A percentile compares a stretch with the other conserved stretches of the same genome.
These are phyloP conservation scores for Drosophila neotestacea DNA, from an alignment of 2,888 invertebrate species.

Conservation along the genomic window DNA sequence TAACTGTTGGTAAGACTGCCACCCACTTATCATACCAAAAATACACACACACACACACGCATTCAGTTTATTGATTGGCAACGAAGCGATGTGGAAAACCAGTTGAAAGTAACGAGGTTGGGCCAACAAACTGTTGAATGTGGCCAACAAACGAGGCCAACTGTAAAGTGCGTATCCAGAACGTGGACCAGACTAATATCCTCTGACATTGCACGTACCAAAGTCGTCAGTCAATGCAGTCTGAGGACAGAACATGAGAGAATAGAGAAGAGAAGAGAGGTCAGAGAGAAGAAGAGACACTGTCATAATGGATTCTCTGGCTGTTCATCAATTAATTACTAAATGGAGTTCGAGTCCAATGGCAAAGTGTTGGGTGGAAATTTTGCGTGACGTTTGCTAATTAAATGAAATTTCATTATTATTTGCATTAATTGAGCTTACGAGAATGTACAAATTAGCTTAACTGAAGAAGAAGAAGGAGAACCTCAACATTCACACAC, in stretches of 20 bases:
- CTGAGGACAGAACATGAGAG: background rate
- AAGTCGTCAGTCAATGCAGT: conserved; percentile 43
- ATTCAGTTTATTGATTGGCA: conserved; percentile 56
- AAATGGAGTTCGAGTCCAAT: background rate
- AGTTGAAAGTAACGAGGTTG: conserved; percentile 34
- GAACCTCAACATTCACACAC: background rate
- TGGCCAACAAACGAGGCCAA: conserved; percentile 62
- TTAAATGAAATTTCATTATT: conserved; percentile 75
- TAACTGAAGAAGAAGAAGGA: background rate
- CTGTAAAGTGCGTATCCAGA: conserved; percentile 45
- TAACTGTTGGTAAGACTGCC: conserved; percentile 19
- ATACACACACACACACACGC: conserved; percentile 3
- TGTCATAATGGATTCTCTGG: conserved; percentile 1
- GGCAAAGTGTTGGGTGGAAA: conserved; percentile 3
- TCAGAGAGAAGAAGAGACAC: background rate
- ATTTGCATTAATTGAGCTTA: conserved; percentile 64
- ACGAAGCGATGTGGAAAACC: conserved; percentile 6
- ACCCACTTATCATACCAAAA: conserved; percentile 22
- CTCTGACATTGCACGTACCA: conserved; percentile 64
- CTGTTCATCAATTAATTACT: conserved; percentile 47
- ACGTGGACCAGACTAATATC: conserved; percentile 38
- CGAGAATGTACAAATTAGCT: conserved; percentile 34
- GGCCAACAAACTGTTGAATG: conserved; percentile 68
- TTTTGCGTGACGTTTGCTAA: conserved; percentile 58
- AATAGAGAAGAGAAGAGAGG: background rate